Evolutionary conservation across 2,113 vertebrate genomes (phyloP).

Genomic region (Odontesthes bonariensis): DNA sequence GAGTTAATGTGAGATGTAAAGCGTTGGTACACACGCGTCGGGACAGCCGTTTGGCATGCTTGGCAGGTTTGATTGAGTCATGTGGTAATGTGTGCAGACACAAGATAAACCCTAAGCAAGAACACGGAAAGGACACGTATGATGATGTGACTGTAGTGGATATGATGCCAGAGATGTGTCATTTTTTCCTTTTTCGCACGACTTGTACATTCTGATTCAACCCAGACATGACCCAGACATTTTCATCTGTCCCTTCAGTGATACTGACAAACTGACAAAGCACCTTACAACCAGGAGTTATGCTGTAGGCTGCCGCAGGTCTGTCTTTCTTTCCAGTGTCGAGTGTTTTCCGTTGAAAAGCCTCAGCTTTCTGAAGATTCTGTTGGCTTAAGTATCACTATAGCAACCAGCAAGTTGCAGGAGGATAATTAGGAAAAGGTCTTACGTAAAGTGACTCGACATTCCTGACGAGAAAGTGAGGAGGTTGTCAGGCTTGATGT

Average conservation of each 20-base stretch:
- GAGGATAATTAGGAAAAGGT: constrained; percentile 38
- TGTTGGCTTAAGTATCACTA: constrained; percentile 40
- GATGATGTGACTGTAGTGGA: neutral
- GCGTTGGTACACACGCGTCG: constrained; percentile 3
- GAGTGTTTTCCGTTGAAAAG: constrained; percentile 40
- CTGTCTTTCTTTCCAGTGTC: constrained; percentile 21
- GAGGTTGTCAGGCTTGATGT: constrained; percentile 9
- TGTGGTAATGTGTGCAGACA: constrained; percentile 29
- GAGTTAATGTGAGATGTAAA: constrained; percentile 69
- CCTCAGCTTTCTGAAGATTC: constrained; percentile 30
- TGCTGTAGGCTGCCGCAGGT: constrained; percentile 41
- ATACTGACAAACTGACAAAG: constrained; percentile 31
- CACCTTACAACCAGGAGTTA: constrained; percentile 14
- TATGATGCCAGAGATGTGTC: neutral
- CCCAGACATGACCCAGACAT: neutral
- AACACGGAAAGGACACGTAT: neutral
- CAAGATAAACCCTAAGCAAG: neutral
- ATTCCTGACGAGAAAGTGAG: constrained; percentile 29
- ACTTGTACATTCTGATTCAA: too few relatives aligned
- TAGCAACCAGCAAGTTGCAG: constrained; percentile 52
- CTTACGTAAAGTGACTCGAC: constrained; percentile 49
- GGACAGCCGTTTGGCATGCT: constrained; percentile 18
- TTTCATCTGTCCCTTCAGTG: neutral
- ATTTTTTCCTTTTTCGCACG: too few relatives aligned
- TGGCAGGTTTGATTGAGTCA: constrained; percentile 11